Conservation (phyloP, 2,888 invertebrate genomes). For the Bombylius major region DNA sequence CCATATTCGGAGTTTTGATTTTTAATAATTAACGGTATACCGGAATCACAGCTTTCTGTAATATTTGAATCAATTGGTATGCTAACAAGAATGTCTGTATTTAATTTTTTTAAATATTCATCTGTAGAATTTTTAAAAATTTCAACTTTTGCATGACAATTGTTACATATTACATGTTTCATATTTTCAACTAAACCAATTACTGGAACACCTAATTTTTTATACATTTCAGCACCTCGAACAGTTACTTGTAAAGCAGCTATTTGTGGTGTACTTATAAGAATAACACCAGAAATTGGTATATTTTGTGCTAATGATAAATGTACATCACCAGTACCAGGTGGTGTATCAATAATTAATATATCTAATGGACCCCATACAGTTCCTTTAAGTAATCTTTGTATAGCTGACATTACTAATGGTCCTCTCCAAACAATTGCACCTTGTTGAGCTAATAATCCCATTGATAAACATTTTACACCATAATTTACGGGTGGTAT, state of each 20-base stretch:
- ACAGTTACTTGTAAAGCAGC: slow-evolving; percentile 76
- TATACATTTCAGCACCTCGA: slow-evolving; percentile 79
- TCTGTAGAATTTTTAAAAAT: slow-evolving; percentile 60
- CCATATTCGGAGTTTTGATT: slow-evolving; percentile 26
- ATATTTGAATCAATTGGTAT: slow-evolving; percentile 30
- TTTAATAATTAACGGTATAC: slow-evolving; percentile 29
- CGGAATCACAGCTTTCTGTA: slow-evolving; percentile 30
- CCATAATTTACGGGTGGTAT: slow-evolving; percentile 82
- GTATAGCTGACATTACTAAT: slow-evolving; percentile 92
- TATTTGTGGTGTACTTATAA: slow-evolving; percentile 87
- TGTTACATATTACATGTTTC: slow-evolving; percentile 64
- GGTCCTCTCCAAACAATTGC: slow-evolving; percentile 92
- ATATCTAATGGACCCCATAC: slow-evolving; percentile 80
- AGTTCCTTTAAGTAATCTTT: slow-evolving; percentile 73
- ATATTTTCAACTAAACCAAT: slow-evolving; percentile 88
- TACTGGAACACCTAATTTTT: slow-evolving; percentile 67
- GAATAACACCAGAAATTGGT: slow-evolving; percentile 72
- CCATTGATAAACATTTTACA: slow-evolving; percentile 95
- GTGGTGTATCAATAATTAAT: slow-evolving; percentile 87
- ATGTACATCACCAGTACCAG: slow-evolving; percentile 93
- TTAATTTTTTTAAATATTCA: slow-evolving; percentile 49
- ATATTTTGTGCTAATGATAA: slow-evolving; percentile 81
- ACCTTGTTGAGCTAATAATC: slow-evolving; percentile 70
- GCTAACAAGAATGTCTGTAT: slow-evolving; percentile 52
- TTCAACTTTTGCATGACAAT: slow-evolving; percentile 58